A percentile compares a stretch with the other conserved stretches of the same genome.
Conservation (phyloP, 2,888 invertebrate genomes). For the Steinernema carpocapsae region DNA sequence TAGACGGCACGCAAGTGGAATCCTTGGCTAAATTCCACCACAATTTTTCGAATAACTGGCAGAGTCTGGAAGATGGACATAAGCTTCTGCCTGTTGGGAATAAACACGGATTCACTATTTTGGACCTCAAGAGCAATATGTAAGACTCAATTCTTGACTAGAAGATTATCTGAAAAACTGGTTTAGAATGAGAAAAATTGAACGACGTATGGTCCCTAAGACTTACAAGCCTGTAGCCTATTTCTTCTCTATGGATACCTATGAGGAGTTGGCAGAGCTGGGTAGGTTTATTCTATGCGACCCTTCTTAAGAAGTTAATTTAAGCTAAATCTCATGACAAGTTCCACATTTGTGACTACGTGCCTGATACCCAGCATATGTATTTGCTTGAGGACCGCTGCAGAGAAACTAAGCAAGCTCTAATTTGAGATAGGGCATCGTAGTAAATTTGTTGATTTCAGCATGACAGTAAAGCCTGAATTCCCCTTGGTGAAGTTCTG, state of each 20-base stretch:
- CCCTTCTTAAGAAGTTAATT: neutral
- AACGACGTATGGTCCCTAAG: conserved; percentile 47
- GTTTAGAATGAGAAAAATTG: conserved; percentile 46
- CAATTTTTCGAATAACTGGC: conserved; percentile 44
- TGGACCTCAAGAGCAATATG: conserved; percentile 44
- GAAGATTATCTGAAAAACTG: neutral
- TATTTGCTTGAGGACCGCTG: neutral
- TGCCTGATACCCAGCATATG: neutral
- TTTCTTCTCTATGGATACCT: conserved; percentile 49
- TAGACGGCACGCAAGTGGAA: neutral
- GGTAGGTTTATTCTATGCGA: conserved; percentile 26
- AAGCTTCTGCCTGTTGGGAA: conserved; percentile 48
- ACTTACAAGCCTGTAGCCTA: conserved; percentile 46
- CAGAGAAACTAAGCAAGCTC: neutral
- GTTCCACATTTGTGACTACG: conserved; percentile 13
- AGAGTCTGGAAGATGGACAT: conserved; percentile 46
- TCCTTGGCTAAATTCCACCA: conserved; percentile 37
- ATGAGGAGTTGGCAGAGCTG: conserved; percentile 47
- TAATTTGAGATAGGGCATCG: neutral
- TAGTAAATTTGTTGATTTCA: conserved; percentile 36
- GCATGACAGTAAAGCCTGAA: conserved; percentile 48
- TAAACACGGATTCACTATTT: conserved; percentile 45
- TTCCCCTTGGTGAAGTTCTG: conserved; percentile 47
- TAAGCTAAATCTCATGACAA: neutral
- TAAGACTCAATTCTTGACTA: conserved; percentile 34